Evolutionary conservation across 1,140 invertebrate species (phyloP).

Genomic region (Drosophila micromelanica): DNA sequence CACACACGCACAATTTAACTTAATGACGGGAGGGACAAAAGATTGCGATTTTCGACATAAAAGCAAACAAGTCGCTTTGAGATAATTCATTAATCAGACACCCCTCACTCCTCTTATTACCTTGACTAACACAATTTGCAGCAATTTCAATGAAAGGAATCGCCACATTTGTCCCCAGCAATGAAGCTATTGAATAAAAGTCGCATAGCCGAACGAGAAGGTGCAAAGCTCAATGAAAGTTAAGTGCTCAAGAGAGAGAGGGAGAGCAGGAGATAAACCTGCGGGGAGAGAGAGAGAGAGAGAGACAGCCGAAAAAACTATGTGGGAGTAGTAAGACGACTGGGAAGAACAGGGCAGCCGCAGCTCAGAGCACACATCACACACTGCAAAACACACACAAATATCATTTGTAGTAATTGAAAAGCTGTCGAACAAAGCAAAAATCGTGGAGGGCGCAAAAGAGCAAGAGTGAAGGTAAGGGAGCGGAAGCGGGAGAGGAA

Average conservation of each 20-base stretch:
- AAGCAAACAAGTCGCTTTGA: constrained; percentile 75
- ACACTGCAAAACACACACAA: constrained; percentile 40
- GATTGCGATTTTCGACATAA: constrained; percentile 67
- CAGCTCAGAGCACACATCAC: constrained; percentile 16
- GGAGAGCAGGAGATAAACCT: no score
- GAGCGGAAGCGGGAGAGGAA: neutral
- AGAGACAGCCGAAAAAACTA: neutral
- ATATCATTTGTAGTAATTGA: constrained; percentile 81
- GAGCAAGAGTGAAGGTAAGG: neutral
- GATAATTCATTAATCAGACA: constrained; percentile 73
- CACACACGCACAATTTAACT: constrained; percentile 70
- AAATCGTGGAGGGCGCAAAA: constrained; percentile 24
- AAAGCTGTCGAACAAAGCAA: constrained; percentile 71
- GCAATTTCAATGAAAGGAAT: constrained; percentile 38
- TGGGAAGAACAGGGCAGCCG: constrained; percentile 12
- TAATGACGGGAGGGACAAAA: constrained; percentile 72
- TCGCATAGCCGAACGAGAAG: constrained; percentile 27
- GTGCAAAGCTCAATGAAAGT: constrained; percentile 74
- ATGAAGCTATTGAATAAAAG: constrained; percentile 41
- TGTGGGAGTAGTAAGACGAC: constrained; percentile 30
- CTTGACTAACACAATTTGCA: constrained; percentile 48
- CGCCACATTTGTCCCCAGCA: constrained; percentile 22
- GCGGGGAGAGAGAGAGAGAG: neutral
- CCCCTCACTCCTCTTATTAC: neutral
- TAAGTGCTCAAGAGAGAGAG: constrained; percentile 42